Conservation (phyloP, 2,888 invertebrate genomes). For the Phyllotreta cruciferae region DNA sequence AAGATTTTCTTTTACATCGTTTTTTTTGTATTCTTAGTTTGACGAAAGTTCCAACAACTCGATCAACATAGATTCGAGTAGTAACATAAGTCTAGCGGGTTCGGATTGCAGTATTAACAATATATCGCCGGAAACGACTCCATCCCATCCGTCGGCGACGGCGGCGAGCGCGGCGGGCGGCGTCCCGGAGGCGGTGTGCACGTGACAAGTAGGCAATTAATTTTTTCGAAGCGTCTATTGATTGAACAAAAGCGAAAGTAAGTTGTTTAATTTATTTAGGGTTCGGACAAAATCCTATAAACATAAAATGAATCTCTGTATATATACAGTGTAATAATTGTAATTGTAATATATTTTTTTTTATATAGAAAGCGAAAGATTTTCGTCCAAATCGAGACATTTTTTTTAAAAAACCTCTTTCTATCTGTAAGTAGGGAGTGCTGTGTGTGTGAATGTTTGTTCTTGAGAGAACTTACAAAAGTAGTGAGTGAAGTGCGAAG, state of each 20-base stretch:
- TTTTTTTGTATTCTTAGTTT: constrained; percentile 49
- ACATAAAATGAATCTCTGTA: background rate
- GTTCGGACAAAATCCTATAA: constrained; percentile 6
- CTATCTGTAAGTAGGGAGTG: too few species aligned
- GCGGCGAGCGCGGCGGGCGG: constrained; percentile 10
- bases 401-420: too few species aligned
- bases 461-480: too few species aligned
- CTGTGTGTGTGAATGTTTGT: too few species aligned
- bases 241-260: constrained; percentile 27
- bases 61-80: constrained; percentile 61
- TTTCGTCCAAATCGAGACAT: too few species aligned
- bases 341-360: constrained; percentile 10
- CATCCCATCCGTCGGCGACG: constrained; percentile 20
- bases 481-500: too few species aligned
- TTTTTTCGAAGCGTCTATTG: constrained; percentile 22
- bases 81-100: constrained; percentile 53
- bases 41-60: constrained; percentile 62
- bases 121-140: constrained; percentile 36
- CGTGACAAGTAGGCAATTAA: constrained; percentile 49
- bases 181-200: constrained; percentile 52
- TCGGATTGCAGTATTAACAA: constrained; percentile 41
- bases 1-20: background rate
- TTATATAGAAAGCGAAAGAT: too few species aligned
- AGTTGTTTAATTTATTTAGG: constrained; percentile 17
- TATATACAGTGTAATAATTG: too few species aligned